phyloP scores from a whole-genome alignment of 2,113 vertebrate species.

The Elachura formosa region DNA sequence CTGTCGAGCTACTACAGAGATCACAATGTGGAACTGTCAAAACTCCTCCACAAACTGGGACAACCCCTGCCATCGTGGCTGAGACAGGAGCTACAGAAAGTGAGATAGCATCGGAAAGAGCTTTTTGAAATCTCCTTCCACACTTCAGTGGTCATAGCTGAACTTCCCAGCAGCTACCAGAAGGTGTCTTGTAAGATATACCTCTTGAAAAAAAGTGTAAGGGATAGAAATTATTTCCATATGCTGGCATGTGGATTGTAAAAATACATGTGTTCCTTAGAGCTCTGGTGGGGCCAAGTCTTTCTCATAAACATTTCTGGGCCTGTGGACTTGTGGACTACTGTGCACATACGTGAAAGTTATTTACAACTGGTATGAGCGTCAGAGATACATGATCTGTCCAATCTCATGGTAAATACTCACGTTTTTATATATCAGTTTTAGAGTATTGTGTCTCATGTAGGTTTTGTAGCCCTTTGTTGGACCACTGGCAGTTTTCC shows the following conservation, averaged over 20 bases:
- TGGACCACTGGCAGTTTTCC: constrained; percentile 51
- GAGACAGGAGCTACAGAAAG: constrained; percentile 95
- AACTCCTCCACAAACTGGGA: constrained; percentile 90
- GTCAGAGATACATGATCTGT: constrained; percentile 13
- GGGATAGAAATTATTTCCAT: constrained; percentile 61
- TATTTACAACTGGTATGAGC: constrained; percentile 7
- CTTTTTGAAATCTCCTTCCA: not conserved
- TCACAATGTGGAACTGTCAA: constrained; percentile 94
- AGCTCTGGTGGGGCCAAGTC: constrained; percentile 12
- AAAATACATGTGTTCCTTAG: constrained; percentile 11
- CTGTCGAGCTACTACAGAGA: constrained; percentile 94
- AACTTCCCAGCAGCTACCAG: constrained; percentile 45
- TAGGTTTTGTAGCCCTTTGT: constrained; percentile 51
- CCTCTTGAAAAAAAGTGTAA: constrained; percentile 56
- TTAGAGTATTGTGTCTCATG: constrained; percentile 44
- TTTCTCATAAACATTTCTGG: constrained; percentile 29
- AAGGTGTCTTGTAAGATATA: constrained; percentile 58
- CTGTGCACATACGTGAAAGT: constrained; percentile 20
- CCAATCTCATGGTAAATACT: constrained; percentile 38
- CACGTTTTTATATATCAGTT: constrained; percentile 52
- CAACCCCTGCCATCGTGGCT: constrained; percentile 95
- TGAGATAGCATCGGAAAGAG: constrained; percentile 75
- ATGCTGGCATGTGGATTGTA: constrained; percentile 72
- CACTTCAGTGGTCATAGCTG: not conserved
- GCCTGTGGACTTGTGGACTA: constrained; percentile 31